Conservation (phyloP, 1,140 invertebrate species). For the Ganaspis sp. region DNA sequence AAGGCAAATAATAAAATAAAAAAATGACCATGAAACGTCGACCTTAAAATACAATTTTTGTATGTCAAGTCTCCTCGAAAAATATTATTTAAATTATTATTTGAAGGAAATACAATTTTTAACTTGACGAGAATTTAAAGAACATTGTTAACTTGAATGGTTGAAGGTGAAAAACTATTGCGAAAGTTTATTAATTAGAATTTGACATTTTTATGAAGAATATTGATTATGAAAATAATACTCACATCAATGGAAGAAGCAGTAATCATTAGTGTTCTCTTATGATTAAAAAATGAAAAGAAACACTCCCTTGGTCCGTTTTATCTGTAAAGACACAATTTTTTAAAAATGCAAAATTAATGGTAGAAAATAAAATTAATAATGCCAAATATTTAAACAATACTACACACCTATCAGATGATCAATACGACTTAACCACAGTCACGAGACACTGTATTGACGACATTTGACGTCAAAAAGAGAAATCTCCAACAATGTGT, state of each 20-base stretch:
- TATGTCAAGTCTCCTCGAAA: not conserved
- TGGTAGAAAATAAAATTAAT: not conserved
- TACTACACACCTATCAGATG: constrained; percentile 12
- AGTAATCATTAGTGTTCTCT: not conserved
- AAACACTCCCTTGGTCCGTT: not conserved
- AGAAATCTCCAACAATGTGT: not conserved
- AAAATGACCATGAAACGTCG: not conserved
- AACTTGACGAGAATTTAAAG: too few relatives aligned
- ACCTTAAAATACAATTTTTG: not conserved
- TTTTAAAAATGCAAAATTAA: not conserved
- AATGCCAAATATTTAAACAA: not conserved
- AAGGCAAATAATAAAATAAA: not conserved
- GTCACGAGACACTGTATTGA: not conserved
- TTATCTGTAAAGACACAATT: not conserved
- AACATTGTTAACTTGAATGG: too few relatives aligned
- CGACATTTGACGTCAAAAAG: not conserved
- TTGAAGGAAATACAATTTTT: not conserved
- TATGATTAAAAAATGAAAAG: not conserved
- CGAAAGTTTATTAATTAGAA: not conserved
- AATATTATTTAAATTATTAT: not conserved
- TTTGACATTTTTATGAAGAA: not conserved
- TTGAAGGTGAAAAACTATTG: too few relatives aligned
- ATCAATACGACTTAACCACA: not conserved
- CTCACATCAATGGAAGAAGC: not conserved
- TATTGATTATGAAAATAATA: not conserved